phyloP scores from a whole-genome alignment of 1,140 invertebrate genomes.

The Ectropis grisescens region DNA sequence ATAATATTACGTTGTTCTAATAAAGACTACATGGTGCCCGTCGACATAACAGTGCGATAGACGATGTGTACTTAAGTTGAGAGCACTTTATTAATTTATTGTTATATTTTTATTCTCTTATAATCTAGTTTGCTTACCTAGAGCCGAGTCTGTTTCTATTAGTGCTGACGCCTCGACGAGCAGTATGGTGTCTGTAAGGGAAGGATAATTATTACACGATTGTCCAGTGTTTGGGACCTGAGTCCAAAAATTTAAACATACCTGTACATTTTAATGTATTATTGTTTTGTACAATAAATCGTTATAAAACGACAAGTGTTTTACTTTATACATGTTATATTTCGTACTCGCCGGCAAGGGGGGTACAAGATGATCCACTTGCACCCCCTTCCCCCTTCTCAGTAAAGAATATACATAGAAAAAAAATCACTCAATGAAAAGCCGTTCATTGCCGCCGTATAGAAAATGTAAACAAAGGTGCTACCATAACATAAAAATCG shows the following conservation, averaged over 20 bases:
- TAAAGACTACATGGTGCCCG: constrained; percentile 69
- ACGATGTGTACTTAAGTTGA: constrained; percentile 69
- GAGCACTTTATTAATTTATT: constrained; percentile 66
- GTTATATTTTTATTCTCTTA: constrained; percentile 66
- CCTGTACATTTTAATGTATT: constrained; percentile 73
- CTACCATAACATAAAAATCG: too few relatives aligned
- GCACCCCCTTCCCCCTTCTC: too few relatives aligned
- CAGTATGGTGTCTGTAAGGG: constrained; percentile 67
- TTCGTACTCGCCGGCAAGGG: not conserved
- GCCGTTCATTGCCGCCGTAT: too few relatives aligned
- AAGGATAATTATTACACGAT: constrained; percentile 51
- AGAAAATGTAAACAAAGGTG: too few relatives aligned
- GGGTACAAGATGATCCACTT: too few relatives aligned
- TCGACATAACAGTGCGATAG: constrained; percentile 67
- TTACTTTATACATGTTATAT: constrained; percentile 19
- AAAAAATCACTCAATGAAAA: too few relatives aligned
- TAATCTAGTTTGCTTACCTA: constrained; percentile 66
- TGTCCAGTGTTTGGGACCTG: constrained; percentile 66
- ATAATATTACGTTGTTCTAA: constrained; percentile 64
- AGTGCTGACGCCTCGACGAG: constrained; percentile 67
- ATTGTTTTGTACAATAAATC: constrained; percentile 73
- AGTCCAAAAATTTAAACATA: constrained; percentile 70
- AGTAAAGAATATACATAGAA: too few relatives aligned
- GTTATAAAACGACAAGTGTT: constrained; percentile 65
- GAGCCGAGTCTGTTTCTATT: constrained; percentile 63